These are phyloP conservation scores for Myrmophylax atrothorax DNA, from an alignment of 2,113 vertebrate species.

Conservation along the genomic window DNA sequence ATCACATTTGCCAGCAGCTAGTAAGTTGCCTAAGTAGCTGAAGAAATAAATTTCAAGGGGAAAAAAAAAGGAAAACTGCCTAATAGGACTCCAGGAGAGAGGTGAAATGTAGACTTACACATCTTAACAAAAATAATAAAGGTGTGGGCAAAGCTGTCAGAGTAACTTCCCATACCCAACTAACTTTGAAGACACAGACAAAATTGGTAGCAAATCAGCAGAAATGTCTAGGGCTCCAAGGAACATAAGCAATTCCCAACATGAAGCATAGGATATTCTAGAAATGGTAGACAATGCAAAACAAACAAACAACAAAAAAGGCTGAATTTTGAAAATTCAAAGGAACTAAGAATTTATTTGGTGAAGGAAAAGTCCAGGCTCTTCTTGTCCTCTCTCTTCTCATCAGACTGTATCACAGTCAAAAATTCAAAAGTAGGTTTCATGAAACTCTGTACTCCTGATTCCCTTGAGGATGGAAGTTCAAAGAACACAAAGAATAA, in stretches of 20 bases:
- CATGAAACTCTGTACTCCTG: not conserved
- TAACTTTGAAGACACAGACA: not conserved
- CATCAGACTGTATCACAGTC: not conserved
- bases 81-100: not conserved
- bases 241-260: not conserved
- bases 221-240: not conserved
- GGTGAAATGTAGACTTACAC: conserved; percentile 5
- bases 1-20: not conserved
- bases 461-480: not conserved
- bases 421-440: conserved; percentile 11
- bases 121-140: conserved; percentile 37
- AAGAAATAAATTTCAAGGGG: not conserved
- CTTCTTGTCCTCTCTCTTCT: not conserved
- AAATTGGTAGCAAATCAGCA: not conserved
- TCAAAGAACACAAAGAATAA: conserved; percentile 7
- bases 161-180: not conserved
- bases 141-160: conserved; percentile 16
- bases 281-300: not conserved
- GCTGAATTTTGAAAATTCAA: not conserved
- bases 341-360: not conserved
- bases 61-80: not conserved
- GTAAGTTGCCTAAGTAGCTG: not conserved
- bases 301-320: not conserved
- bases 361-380: not conserved
- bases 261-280: not conserved